Conservation (phyloP, 2,113 vertebrate species). For the Merops nubicus region DNA sequence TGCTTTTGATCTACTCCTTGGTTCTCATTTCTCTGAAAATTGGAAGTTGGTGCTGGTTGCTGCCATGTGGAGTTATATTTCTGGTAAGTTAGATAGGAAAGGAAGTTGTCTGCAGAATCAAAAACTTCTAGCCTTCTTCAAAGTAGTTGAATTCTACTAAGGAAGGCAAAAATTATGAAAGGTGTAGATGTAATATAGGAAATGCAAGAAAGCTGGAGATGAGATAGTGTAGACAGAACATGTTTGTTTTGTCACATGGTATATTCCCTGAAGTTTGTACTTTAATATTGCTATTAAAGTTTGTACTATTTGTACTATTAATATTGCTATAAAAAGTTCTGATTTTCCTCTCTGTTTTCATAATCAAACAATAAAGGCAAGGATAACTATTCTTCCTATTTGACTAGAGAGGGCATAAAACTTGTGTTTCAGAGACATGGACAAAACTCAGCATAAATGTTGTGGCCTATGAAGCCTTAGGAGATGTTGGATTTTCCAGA, state of each 20-base stretch:
- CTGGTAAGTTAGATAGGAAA: background rate
- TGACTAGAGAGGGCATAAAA: background rate
- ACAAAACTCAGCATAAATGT: background rate
- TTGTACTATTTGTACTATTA: background rate
- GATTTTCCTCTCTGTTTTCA: background rate
- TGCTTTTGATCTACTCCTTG: background rate
- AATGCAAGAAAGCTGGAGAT: background rate
- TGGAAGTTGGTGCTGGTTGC: background rate
- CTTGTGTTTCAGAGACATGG: background rate
- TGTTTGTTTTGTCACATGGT: background rate
- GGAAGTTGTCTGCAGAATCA: background rate
- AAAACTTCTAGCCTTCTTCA: background rate
- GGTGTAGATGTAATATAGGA: background rate
- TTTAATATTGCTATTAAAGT: background rate
- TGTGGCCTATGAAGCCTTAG: background rate
- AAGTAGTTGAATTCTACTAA: background rate
- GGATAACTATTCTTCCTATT: background rate
- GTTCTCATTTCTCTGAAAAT: background rate
- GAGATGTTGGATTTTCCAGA: background rate
- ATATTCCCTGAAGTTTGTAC: background rate
- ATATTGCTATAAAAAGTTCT: background rate
- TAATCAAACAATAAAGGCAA: background rate
- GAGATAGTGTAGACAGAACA: background rate
- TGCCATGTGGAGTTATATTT: background rate
- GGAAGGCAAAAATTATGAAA: background rate